phyloP scores from a whole-genome alignment of 2,113 vertebrate species.

The Mesembrinibis cayennensis region DNA sequence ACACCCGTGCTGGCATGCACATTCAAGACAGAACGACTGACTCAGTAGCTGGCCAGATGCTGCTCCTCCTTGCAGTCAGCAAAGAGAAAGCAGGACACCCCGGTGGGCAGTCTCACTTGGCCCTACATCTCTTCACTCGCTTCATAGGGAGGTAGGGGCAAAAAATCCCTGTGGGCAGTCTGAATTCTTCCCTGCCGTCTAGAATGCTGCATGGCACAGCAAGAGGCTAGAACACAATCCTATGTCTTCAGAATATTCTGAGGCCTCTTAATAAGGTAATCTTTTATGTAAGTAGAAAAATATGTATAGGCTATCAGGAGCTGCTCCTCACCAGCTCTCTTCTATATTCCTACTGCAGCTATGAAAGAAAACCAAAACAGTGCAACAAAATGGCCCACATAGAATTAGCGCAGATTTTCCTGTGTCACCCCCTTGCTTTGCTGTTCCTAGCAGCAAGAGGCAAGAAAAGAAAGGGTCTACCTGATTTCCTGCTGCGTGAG shows the following conservation, averaged over 20 bases:
- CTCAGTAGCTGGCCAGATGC: neutral
- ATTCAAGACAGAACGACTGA: neutral
- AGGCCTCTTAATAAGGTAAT: neutral
- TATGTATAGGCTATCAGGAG: neutral
- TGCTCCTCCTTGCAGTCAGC: neutral
- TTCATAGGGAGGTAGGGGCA: neutral
- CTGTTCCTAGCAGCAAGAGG: neutral
- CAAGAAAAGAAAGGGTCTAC: neutral
- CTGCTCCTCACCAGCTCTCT: neutral
- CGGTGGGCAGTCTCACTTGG: neutral
- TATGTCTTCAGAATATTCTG: neutral
- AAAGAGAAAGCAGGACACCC: neutral
- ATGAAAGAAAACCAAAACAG: neutral
- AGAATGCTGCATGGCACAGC: neutral
- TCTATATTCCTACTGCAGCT: neutral
- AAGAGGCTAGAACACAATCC: neutral
- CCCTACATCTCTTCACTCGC: neutral
- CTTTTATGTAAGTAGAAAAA: neutral
- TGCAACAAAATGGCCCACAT: neutral
- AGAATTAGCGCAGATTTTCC: neutral
- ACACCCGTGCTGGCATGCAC: accelerated
- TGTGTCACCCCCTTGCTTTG: neutral
- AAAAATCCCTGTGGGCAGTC: neutral
- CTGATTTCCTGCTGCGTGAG: neutral
- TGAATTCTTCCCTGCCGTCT: neutral